Base-by-base conservation (phyloP, 2,888 invertebrate genomes). In the Orgyia antiqua region DNA sequence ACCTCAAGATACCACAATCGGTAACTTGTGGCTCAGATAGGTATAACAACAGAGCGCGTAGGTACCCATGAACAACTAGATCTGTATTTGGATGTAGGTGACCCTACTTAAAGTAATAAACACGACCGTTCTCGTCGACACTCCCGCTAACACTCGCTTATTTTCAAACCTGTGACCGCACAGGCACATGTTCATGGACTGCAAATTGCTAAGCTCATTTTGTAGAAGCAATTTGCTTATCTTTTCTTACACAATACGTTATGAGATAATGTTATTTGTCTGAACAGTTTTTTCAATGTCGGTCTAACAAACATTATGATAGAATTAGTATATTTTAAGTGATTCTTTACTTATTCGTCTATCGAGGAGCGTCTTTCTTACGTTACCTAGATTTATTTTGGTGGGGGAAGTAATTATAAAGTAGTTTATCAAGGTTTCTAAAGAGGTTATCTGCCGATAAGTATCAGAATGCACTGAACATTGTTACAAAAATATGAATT, bases 111-210 rank as follows among this genome's bases (percentile, higher is more conserved):
- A 31, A 31, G 33, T 30, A 33, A 34, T 15, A 38, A 36, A 49
- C 67, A 63, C 74, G 67, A 69, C 76, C 64, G 67, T 45, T 47
- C 70, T 56, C 63, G 34, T 29, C 61, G 67, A 49, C 62, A 49
- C 57, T 66, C 59, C 61, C 52, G 50, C 46, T 46, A 39, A 54
- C 45, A 71, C 71, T 74, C 65, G 53, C 39, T 33, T 34, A 43
- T 33, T 49, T 50, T 41, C 40, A 32, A 54, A 51, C 51, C 47
- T 54, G 51, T 51, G 44, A 46, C 41, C 39, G 45, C 23, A 39
- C 42, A 33, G 34, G 32, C 36, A 42, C 36, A 25, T 33, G 27
- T 3, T 4, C 20, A 20, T 20, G 29, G 31, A 39, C 42, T 47
- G 31, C 36, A 40, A 29, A 45, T 42, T 36, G 35, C 30, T 18